Base-by-base conservation (phyloP, 2,113 vertebrate species). In the Ariopsis seemanni region DNA sequence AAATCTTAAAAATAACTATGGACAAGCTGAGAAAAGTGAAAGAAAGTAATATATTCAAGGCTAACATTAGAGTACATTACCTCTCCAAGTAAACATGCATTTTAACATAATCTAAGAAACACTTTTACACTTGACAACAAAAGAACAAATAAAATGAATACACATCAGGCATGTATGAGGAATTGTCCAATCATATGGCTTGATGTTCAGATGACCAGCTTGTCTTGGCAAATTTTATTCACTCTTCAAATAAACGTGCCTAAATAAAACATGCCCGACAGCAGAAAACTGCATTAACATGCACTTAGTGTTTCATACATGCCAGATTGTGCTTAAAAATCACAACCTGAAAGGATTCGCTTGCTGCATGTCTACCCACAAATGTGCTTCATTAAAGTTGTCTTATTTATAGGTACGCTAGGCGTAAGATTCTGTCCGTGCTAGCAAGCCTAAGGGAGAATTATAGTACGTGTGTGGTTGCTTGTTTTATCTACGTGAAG, bases 221-320 rank as follows among this genome's bases (percentile, higher is more conserved):
- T 86, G 85, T 86, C 71, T 93, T 62, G 94, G 86, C 91, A 93
- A 91, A 91, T 91, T 93, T 91, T 89, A 90, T 89, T 78, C 89
- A 91, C 84, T 85, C 88, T 92, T 91, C 84, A 90, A 90, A 95
- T 96, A 94, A 94, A 95, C 30, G 20, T 82, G 79, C 57, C 96
- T 96, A 95, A 95, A 94, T 91, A 95, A 78, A 94, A 96, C 97
- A 98, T 99, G 97, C 97, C 97, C 92, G 89, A 93, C 93, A 96
- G 86, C 93, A 92, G 93, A 93, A 96, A 94, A 96, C 94, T 95
- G 94, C 94, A 96, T 95, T 94, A 90, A 96, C 98, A 99, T 99
- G 98, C 98, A 95, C 91, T 95, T 92, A 91, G 95, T 94, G 95
- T 95, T 94, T 94, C 93, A 92, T 93, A 96, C 97, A 96, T 96